These are phyloP conservation scores for Pocillopora grandis DNA, from an alignment of 92 coral and sea anemone species.

Conservation along the genomic window DNA sequence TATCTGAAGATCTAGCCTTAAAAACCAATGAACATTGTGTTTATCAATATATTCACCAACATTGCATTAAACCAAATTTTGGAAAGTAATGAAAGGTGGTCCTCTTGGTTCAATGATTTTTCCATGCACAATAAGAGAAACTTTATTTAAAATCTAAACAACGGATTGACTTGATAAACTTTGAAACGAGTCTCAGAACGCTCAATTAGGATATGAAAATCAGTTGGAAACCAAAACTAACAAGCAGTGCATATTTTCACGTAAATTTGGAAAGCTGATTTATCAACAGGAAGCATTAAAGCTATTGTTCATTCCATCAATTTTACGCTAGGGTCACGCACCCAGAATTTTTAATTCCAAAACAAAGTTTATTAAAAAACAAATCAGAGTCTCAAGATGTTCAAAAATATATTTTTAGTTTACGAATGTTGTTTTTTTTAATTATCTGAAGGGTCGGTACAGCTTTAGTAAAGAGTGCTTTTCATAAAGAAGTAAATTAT, in stretches of 20 bases:
- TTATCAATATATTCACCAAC: not conserved
- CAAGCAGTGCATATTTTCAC: not conserved
- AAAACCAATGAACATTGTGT: not conserved
- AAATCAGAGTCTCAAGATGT: no score
- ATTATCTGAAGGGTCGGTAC: no score
- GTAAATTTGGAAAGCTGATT: not conserved
- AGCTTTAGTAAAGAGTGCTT: no score
- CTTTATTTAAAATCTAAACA: not conserved
- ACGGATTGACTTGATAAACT: no score
- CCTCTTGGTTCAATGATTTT: not conserved
- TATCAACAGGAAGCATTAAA: not conserved
- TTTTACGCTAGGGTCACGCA: not conserved
- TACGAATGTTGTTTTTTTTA: no score
- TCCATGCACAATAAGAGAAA: not conserved
- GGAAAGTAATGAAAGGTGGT: not conserved
- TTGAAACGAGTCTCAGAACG: not conserved
- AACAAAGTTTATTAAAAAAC: no score
- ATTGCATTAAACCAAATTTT: not conserved
- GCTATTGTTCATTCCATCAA: not conserved
- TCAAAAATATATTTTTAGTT: no score
- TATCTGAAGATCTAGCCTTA: conserved; percentile 5
- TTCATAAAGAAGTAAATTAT: no score
- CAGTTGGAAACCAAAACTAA: not conserved
- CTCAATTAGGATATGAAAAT: not conserved
- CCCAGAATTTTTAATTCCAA: no score